Evolutionary conservation across 2,797 vertebrate genomes (phyloP).

Genomic region (Nannoperca obscura): DNA sequence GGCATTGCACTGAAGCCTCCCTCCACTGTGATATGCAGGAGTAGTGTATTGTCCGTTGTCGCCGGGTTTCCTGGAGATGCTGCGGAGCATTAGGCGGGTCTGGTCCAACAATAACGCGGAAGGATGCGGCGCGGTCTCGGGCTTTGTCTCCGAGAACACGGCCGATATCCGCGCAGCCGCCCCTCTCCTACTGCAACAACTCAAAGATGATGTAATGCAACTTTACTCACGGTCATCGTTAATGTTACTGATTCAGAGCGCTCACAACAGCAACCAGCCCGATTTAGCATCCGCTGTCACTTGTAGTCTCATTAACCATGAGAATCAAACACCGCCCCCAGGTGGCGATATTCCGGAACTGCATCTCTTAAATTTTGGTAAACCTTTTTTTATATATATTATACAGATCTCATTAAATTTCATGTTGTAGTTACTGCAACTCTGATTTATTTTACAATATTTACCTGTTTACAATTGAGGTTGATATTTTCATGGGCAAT

Average conservation of each 20-base stretch:
- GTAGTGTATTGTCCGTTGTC: neutral
- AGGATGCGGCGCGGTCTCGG: slow-evolving; percentile 49
- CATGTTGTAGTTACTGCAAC: neutral
- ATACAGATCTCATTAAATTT: neutral
- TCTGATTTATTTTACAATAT: neutral
- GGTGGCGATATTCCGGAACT: neutral
- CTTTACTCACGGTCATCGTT: neutral
- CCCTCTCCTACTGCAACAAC: neutral
- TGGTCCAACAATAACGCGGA: slow-evolving; percentile 36
- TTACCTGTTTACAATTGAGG: neutral
- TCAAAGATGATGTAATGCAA: neutral
- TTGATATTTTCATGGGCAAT: too few relatives aligned
- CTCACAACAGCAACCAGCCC: neutral
- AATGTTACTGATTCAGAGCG: neutral
- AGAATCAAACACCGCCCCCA: slow-evolving; percentile 49
- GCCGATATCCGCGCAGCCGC: neutral
- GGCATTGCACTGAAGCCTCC: slow-evolving; percentile 2
- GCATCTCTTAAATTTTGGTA: neutral
- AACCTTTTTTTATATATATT: neutral
- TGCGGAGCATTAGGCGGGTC: slow-evolving; percentile 69
- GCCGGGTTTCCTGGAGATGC: slow-evolving; percentile 41
- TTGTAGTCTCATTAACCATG: neutral
- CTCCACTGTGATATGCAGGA: neutral
- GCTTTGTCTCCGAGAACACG: slow-evolving; percentile 8
- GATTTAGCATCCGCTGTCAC: slow-evolving; percentile 18